These are phyloP conservation scores for Triops longicaudatus DNA, from an alignment of 1,140 invertebrate genomes.

Conservation along the genomic window DNA sequence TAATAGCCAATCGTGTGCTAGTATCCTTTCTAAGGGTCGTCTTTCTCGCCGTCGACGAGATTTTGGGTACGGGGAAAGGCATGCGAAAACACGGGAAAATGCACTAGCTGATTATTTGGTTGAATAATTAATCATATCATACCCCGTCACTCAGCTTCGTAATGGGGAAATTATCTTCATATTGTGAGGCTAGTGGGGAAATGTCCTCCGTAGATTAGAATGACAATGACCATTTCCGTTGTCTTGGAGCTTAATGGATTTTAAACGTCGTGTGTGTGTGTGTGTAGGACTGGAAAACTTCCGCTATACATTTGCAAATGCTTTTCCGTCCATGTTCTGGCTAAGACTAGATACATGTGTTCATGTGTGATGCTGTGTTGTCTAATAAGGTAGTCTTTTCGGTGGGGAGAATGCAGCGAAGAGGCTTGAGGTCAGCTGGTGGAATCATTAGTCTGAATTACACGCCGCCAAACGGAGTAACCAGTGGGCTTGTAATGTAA, in stretches of 20 bases:
- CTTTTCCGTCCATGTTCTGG: neutral
- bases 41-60: neutral
- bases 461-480: neutral
- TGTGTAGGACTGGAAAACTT: neutral
- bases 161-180: neutral
- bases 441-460: neutral
- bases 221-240: constrained; percentile 12
- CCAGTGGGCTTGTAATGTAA: neutral
- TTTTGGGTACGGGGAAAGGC: too few relatives aligned
- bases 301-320: neutral
- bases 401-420: neutral
- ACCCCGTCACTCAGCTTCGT: neutral
- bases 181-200: neutral
- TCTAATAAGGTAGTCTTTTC: neutral
- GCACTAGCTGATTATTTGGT: neutral
- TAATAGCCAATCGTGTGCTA: too few relatives aligned
- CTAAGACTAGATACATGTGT: neutral
- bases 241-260: neutral
- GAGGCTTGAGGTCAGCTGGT: neutral
- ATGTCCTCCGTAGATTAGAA: neutral
- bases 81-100: neutral
- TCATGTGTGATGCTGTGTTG: neutral
- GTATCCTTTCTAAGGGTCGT: neutral
- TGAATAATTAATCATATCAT: neutral
- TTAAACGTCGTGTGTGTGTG: neutral